Base-by-base conservation (phyloP, 2,888 invertebrate genomes). In the Drosophila dives region DNA sequence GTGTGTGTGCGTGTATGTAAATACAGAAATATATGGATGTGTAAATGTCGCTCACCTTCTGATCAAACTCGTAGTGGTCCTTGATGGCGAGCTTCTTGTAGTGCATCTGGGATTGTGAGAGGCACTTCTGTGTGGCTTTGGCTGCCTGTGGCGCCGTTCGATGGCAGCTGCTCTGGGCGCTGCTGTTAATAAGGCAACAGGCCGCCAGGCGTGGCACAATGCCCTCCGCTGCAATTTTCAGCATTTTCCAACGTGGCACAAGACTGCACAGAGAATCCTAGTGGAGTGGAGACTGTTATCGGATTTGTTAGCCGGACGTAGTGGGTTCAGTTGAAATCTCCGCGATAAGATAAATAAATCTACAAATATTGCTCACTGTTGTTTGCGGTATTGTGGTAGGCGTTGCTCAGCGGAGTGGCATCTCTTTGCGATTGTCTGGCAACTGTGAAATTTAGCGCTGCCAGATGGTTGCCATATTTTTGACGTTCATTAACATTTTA, bases 11-110 rank as follows among this genome's bases (percentile, higher is more conserved):
- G 42, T 54, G 17, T 29, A 34, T 51, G 36, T 38, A 55, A 50
- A 54, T 55, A 62, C 34, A 36, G 8, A 55, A 5, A n/a, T 11
- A 33, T 8, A n/a, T 49, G 32, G 5, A 36, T 26, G n/a, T 36
- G 54, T 15, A 15, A 20, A 17, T 3, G 3, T 11, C 33, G 75
- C 91, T 90, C 87, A 95, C 97, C 94, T 96, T 97, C 81, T 95
- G 94, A 75, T 96, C 94, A 92, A 97, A 97, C 81, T 97, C 97
- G 71, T 95, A 95, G 90, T 96, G 96, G 92, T 95, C 96, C 89
- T 95, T 95, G 80, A 97, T 96, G 83, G 94, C 85, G 82, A 94
- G 91, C 73, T 90, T 91, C 66, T 92, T 93, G 17, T 71, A 71
- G 48, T 68, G 79, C 48, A 62, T 64, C 55, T 91, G 91, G 17